Evolutionary conservation across 2,113 vertebrate genomes (phyloP), one percentile per base, ranked within the genome.

Genomic region (Cisticola juncidis): DNA sequence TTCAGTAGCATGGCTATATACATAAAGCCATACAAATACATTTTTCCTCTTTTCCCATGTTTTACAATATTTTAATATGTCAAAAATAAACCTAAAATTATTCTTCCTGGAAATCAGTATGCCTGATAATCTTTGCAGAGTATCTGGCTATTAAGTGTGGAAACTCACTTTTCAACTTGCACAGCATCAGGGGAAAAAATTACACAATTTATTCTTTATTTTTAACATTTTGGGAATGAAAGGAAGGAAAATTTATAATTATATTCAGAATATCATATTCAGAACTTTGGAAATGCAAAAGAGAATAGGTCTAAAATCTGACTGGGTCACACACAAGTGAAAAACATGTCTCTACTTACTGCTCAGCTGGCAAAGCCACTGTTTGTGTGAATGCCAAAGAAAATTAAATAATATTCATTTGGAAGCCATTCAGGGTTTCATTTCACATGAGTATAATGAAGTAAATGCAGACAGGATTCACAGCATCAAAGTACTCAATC

Each of bases 341-440:
- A 93, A 94, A 93, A 74, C 12, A 1, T 31, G 19, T 73, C 50
- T 90, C 31, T 81, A 64, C 81, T 94, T 83, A 95, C 64, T 90
- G 51, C 81, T 90, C 24, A 90, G 77, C 77, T 94, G 88, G 74
- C 90, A 93, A 95, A 95, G 64, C 28, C 58, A 14, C 44, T 72
- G 42, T 33, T 35, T 86, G 81, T 78, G 61, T 86, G 77, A 88
- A 87, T 28, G 85, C 81, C 83, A 93, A 96, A 88, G 62, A 88
- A 92, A 93, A 96, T 77, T 54, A 84, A 93, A 91, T 96, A 93
- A 95, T 85, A 95, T 88, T 73, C 50, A 94, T 87, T 96, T 88
- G 84, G 87, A 97, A 78, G 31, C 25, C 74, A 58, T 76, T 86
- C 80, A 86, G 70, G 56, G 69, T 60, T 91, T 88, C 53, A 68